phyloP scores from a whole-genome alignment of 1,140 invertebrate species.

The Meloidogyne chitwoodi region DNA sequence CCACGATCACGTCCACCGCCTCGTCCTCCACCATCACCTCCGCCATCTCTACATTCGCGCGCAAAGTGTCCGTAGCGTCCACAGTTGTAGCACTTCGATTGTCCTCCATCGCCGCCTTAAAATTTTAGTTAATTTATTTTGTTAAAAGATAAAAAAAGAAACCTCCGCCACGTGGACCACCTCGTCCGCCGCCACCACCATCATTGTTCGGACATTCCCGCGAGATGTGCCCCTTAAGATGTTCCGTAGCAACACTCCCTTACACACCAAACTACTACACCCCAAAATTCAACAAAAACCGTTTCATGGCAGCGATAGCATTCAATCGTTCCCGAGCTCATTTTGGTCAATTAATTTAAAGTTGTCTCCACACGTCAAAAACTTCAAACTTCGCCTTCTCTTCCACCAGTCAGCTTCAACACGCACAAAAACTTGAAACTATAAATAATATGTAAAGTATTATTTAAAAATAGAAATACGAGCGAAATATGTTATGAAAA shows the following conservation, averaged over 20 bases:
- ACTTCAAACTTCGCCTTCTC: background rate
- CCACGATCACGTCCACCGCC: background rate
- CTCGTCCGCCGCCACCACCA: background rate
- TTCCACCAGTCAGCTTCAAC: background rate
- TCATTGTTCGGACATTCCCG: constrained; percentile 9
- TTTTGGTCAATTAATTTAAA: background rate
- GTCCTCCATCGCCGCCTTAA: background rate
- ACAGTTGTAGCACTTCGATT: constrained; percentile 10
- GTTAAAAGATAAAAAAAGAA: background rate
- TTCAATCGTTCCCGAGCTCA: constrained; percentile 6
- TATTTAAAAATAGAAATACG: background rate
- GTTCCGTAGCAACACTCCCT: constrained; percentile 1
- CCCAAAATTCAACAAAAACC: constrained; percentile 10
- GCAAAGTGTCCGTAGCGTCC: constrained; percentile 12
- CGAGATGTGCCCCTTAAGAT: constrained; percentile 18
- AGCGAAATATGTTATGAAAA: background rate
- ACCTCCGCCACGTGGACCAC: constrained; percentile 1
- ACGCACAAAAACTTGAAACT: background rate
- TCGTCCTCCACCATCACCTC: background rate
- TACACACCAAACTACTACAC: background rate
- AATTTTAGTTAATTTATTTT: background rate
- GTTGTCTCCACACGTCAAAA: background rate
- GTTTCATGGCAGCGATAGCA: constrained; percentile 18
- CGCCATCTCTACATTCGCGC: constrained; percentile 1
- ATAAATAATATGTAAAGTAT: background rate